Base-by-base conservation (phyloP, 2,888 invertebrate species). In the Troglohyphantes excavatus region DNA sequence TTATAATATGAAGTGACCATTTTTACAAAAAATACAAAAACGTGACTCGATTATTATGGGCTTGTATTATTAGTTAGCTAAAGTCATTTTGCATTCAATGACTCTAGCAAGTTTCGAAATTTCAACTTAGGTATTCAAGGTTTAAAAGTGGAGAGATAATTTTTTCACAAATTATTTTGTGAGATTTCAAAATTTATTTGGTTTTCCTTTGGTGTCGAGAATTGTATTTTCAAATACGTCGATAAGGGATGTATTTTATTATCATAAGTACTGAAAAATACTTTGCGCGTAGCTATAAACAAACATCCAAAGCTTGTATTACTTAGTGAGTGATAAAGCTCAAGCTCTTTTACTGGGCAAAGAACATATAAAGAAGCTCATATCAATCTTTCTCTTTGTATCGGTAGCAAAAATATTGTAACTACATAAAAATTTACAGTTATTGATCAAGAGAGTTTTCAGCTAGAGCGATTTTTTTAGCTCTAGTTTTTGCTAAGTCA, bases 361-460 rank as follows among this genome's bases (percentile, higher is more conserved):
- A 82, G 68, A 89, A 89, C 88, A 89, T 88, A 88, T 89, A 89
- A 89, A 88, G 76, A 89, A 89, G 88, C 88, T 89, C 88, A 63
- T 89, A 75, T 82, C 67, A 61, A 82, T 89, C 53, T 88, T 88
- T 89, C 43, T 72, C 82, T 27, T 89, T 75, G 76, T 82, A 73
- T 82, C 73, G 76, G 88, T 89, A 89, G 88, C 88, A 89, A 89
- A 89, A 89, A 89, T 89, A 89, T 89, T 75, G 75, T 89, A 83
- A 82, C 82, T 89, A 89, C 88, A 82, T 89, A 89, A 89, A 89
- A 89, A 89, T 89, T 82, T 75, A 89, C 88, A 82, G 70, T 70
- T 89, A 83, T 75, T 89, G 76, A 89, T 89, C 75, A 89, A 88
- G 82, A 89, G 61, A 82, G 82, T 88, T 88, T 86, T 82, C 86